Evolutionary conservation across 2,888 invertebrate genomes (phyloP).

Genomic region (Caenorhabditis virilis): DNA sequence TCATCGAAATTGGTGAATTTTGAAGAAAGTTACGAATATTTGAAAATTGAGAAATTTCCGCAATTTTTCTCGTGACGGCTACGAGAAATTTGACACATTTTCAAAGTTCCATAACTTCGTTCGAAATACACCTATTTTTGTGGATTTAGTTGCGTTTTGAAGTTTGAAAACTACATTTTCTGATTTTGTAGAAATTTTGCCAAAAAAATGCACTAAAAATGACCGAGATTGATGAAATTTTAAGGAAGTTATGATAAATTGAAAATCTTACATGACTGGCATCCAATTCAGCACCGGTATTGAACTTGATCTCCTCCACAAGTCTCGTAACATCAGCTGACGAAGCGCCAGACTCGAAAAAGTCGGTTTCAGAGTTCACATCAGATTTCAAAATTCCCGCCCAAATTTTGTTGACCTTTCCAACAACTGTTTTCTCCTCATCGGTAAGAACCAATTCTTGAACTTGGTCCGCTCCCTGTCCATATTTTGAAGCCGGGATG

Average conservation of each 20-base stretch:
- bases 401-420: constrained; percentile 78
- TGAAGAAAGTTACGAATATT: too few species aligned
- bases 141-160: too few species aligned
- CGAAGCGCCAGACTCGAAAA: constrained; percentile 91
- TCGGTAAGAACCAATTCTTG: constrained; percentile 76
- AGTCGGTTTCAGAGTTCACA: constrained; percentile 79
- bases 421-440: constrained; percentile 78
- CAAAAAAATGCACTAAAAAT: too few species aligned
- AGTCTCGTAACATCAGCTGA: constrained; percentile 95
- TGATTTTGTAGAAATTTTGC: too few species aligned
- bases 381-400: constrained; percentile 81
- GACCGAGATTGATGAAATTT: not conserved
- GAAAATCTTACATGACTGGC: constrained; percentile 78
- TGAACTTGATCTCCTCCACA: constrained; percentile 80
- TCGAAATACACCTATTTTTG: too few species aligned
- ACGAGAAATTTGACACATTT: too few species aligned
- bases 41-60: too few species aligned
- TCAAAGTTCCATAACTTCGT: too few species aligned
- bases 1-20: too few species aligned
- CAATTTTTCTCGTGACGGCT: too few species aligned
- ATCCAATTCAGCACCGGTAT: constrained; percentile 76
- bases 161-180: too few species aligned
- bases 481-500: constrained; percentile 76
- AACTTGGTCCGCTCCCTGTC: constrained; percentile 72
- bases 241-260: not conserved